These are phyloP conservation scores for Capitella teleta DNA, from an alignment of 1,140 invertebrate species.

Conservation along the genomic window DNA sequence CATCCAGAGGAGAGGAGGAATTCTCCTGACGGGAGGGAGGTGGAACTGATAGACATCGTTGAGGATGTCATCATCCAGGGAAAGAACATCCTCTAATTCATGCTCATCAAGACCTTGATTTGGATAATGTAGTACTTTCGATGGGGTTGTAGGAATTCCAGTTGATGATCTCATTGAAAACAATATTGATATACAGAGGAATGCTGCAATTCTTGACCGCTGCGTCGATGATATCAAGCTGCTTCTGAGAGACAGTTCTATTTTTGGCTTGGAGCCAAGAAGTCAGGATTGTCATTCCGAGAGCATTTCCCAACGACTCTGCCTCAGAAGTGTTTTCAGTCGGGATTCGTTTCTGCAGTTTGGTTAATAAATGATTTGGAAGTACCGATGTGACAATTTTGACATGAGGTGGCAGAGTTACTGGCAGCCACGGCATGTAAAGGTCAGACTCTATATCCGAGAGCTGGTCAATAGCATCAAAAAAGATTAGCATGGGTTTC, in stretches of 20 bases:
- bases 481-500: background rate
- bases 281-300: background rate
- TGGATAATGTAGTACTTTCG: slow-evolving; percentile 13
- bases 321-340: background rate
- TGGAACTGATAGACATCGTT: slow-evolving; percentile 27
- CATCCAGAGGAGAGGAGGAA: slow-evolving; percentile 31
- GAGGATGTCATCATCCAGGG: slow-evolving; percentile 32
- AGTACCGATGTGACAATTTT: background rate
- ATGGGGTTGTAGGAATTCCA: slow-evolving; percentile 22
- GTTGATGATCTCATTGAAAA: slow-evolving; percentile 20
- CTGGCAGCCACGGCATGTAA: background rate
- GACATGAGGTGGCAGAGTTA: background rate
- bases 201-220: slow-evolving; percentile 20
- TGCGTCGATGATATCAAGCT: slow-evolving; percentile 6
- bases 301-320: background rate
- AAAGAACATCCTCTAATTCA: slow-evolving; percentile 32
- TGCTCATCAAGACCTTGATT: slow-evolving; percentile 23
- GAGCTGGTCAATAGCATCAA: background rate
- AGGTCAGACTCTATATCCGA: background rate
- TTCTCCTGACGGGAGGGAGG: slow-evolving; percentile 25
- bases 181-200: slow-evolving; percentile 26
- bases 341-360: background rate
- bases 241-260: background rate
- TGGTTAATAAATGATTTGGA: background rate
- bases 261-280: background rate